These are phyloP conservation scores for Idaea aversata DNA, from an alignment of 2,888 invertebrate species.

Conservation along the genomic window DNA sequence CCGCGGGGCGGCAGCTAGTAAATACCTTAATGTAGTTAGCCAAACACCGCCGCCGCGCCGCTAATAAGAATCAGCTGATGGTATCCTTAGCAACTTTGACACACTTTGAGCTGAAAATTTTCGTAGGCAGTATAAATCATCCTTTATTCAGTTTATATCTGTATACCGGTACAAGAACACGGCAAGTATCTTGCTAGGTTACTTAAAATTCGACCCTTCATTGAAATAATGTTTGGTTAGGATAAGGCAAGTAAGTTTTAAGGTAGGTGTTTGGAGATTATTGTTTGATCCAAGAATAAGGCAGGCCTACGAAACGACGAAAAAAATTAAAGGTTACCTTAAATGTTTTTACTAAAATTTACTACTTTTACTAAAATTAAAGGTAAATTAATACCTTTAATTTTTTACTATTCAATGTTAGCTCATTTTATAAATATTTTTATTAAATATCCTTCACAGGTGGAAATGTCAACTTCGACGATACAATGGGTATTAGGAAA, in stretches of 20 bases:
- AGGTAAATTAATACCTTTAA: too few relatives aligned
- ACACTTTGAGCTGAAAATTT: constrained; percentile 45
- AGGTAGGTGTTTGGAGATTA: neutral
- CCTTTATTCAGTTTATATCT: constrained; percentile 50
- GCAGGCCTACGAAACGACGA: neutral
- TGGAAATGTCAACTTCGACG: constrained; percentile 46
- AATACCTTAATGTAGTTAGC: too few relatives aligned
- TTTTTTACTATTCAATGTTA: too few relatives aligned
- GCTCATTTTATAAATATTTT: too few relatives aligned
- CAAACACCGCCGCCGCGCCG: too few relatives aligned
- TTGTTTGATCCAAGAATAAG: neutral
- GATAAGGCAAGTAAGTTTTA: neutral
- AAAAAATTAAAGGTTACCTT: neutral
- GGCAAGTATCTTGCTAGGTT: constrained; percentile 40
- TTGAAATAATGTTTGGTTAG: neutral
- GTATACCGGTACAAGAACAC: constrained; percentile 55
- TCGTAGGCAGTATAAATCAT: constrained; percentile 49
- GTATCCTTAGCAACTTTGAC: constrained; percentile 44
- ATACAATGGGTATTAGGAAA: constrained; percentile 48
- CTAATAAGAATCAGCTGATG: constrained; percentile 42
- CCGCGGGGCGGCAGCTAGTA: too few relatives aligned
- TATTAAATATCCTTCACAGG: too few relatives aligned
- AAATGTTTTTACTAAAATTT: too few relatives aligned
- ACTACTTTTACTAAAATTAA: too few relatives aligned
- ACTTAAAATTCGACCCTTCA: too few relatives aligned